Conservation (phyloP, 1,140 invertebrate species). For the Rhynchophorus ferrugineus region DNA sequence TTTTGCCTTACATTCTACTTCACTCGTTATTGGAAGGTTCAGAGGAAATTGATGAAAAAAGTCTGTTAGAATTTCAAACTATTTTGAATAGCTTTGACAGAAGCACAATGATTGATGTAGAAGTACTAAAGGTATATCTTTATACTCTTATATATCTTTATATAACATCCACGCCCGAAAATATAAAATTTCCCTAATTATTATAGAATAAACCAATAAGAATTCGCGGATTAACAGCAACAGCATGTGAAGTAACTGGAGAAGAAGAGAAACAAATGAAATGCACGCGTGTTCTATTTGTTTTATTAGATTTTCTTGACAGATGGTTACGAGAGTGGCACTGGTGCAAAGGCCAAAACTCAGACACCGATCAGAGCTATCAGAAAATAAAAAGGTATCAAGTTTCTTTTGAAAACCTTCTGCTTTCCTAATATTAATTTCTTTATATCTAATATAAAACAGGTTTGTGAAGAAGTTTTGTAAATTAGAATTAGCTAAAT, state of each 20-base stretch:
- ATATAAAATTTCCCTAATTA: no score
- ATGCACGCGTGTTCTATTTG: slow-evolving; percentile 60
- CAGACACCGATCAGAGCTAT: slow-evolving; percentile 29
- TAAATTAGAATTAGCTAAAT: slow-evolving; percentile 57
- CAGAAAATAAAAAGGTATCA: slow-evolving; percentile 28
- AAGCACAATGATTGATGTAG: slow-evolving; percentile 13
- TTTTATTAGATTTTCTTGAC: slow-evolving; percentile 63
- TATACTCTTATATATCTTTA: no score
- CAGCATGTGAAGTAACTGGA: slow-evolving; percentile 24
- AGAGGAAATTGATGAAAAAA: slow-evolving; percentile 32
- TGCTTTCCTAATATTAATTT: not conserved
- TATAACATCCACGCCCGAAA: no score
- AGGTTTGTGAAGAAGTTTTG: slow-evolving; percentile 53
- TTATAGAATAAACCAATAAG: slow-evolving; percentile 25
- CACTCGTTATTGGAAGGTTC: slow-evolving; percentile 50
- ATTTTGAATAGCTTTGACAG: slow-evolving; percentile 41
- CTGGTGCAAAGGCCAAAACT: slow-evolving; percentile 29
- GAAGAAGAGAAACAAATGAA: slow-evolving; percentile 35
- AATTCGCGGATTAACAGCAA: slow-evolving; percentile 13
- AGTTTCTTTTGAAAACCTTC: not conserved
- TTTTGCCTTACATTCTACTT: slow-evolving; percentile 62
- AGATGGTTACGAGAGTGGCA: slow-evolving; percentile 62
- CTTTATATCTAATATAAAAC: not conserved
- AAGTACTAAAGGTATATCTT: slow-evolving; percentile 25
- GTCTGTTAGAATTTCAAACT: slow-evolving; percentile 50